phyloP scores from a whole-genome alignment of 2,113 vertebrate species.

The Oreocharis arfaki region DNA sequence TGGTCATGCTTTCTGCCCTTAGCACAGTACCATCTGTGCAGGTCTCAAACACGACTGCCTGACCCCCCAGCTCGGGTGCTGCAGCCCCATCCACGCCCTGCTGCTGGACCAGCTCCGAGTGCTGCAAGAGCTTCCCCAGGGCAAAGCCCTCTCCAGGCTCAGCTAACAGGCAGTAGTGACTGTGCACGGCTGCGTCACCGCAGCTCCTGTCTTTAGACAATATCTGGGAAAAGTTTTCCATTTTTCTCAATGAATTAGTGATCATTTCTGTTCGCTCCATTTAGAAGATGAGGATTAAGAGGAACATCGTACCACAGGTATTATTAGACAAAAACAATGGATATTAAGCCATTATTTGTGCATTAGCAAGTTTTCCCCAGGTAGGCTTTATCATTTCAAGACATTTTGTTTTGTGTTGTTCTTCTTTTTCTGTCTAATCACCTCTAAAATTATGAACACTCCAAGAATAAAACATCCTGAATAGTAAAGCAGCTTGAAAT shows the following conservation, averaged over 20 bases:
- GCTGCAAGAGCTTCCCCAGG: accelerated
- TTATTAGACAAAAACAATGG: slow-evolving; percentile 51
- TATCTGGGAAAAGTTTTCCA: background rate
- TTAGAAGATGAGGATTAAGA: slow-evolving; percentile 40
- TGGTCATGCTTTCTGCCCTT: background rate
- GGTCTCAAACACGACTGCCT: background rate
- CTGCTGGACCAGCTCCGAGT: background rate
- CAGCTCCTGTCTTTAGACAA: background rate
- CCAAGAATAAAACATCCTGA: slow-evolving; percentile 72
- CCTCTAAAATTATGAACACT: slow-evolving; percentile 76
- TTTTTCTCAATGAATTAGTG: slow-evolving; percentile 17
- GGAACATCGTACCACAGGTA: slow-evolving; percentile 34
- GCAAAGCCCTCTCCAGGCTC: background rate
- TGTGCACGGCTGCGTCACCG: background rate
- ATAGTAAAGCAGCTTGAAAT: slow-evolving; percentile 78
- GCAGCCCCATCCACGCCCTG: background rate
- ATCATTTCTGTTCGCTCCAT: background rate
- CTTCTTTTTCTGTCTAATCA: slow-evolving; percentile 71
- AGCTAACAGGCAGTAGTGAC: background rate
- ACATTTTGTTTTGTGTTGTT: slow-evolving; percentile 67
- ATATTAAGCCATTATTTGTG: slow-evolving; percentile 74
- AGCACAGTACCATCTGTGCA: background rate
- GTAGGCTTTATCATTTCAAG: slow-evolving; percentile 70
- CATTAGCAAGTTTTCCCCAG: slow-evolving; percentile 72
- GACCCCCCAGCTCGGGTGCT: background rate